Evolutionary conservation across 2,113 vertebrate species (phyloP), one percentile per base, ranked within the genome.

Genomic region (Podilymbus podiceps): DNA sequence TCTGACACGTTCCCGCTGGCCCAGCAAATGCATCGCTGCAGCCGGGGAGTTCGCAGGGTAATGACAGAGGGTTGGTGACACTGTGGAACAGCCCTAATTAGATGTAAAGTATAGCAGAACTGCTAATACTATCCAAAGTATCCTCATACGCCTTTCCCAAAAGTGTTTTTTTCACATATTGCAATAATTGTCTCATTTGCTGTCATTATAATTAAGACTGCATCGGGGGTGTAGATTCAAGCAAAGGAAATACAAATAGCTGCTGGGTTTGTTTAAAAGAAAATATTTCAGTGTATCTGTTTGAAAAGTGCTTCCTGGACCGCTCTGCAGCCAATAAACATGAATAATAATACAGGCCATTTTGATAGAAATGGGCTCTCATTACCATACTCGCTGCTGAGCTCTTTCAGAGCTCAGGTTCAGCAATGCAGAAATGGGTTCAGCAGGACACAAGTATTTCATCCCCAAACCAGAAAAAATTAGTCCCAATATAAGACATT

Each of bases 1-100:
- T 97, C 95, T 96, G 98, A 97, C 97, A 97, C 96, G 30, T 92
- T 97, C 98, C 95, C 86, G 95, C 97, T 90, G 95, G 93, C 95
- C 96, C 96, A 89, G 95, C 95, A 91, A 97, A 97, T 93, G 87
- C 92, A 85, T 58, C 11, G 58, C 75, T 86, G 94, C 89, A 95
- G 91, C 90, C 67, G 25, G 90, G 82, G 91, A 86, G 91, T 78
- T 75, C 66, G 46, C 95, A 96, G 97, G 94, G 98, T 98, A 98
- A 95, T 59, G 97, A 96, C 83, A 97, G 97, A 96, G 96, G 97
- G 97, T 66, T 97, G 98, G 97, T 97, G 98, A 98, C 98, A 98
- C 96, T 69, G 87, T 97, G 97, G 97, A 98, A 98, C 96, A 98
- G 98, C 97, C 97, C 94, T 93, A 93, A 95, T 96, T 91, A 96